A percentile compares a stretch with the other conserved stretches of the same genome.
phyloP scores from a whole-genome alignment of 2,888 invertebrate genomes.

The Busseola fusca region DNA sequence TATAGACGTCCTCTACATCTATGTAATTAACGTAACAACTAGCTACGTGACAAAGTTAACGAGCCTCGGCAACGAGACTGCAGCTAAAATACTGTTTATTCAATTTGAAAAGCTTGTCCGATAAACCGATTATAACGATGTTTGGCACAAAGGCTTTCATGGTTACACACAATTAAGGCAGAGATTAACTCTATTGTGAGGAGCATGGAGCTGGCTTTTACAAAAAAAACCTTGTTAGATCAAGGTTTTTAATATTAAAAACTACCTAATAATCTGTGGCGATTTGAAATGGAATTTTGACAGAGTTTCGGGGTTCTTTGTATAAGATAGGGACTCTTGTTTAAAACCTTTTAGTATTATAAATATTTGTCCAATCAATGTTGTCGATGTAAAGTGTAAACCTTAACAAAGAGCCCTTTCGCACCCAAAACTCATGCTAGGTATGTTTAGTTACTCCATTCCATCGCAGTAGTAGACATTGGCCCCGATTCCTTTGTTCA shows the following conservation, averaged over 20 bases:
- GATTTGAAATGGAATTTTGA: constrained; percentile 12
- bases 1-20: background rate
- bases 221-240: constrained; percentile 24
- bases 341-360: constrained; percentile 3
- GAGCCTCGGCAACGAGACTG: constrained; percentile 58
- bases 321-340: too few relatives aligned
- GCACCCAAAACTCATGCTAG: background rate
- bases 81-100: constrained; percentile 66
- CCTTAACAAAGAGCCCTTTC: constrained; percentile 35
- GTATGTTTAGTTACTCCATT: constrained; percentile 5
- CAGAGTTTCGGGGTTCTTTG: background rate
- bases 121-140: constrained; percentile 73
- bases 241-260: constrained; percentile 51
- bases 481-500: too few relatives aligned
- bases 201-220: constrained; percentile 20
- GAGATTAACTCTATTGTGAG: constrained; percentile 51
- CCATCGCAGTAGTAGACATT: background rate
- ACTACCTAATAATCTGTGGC: constrained; percentile 27
- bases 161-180: constrained; percentile 59
- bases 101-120: constrained; percentile 67
- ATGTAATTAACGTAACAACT: constrained; percentile 15
- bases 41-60: constrained; percentile 45
- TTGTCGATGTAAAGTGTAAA: background rate
- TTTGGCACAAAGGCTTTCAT: constrained; percentile 64
- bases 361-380: background rate